Evolutionary conservation across 2,888 invertebrate species (phyloP), one percentile per base, ranked within the genome.

Genomic region (Caenorhabditis plicata): DNA sequence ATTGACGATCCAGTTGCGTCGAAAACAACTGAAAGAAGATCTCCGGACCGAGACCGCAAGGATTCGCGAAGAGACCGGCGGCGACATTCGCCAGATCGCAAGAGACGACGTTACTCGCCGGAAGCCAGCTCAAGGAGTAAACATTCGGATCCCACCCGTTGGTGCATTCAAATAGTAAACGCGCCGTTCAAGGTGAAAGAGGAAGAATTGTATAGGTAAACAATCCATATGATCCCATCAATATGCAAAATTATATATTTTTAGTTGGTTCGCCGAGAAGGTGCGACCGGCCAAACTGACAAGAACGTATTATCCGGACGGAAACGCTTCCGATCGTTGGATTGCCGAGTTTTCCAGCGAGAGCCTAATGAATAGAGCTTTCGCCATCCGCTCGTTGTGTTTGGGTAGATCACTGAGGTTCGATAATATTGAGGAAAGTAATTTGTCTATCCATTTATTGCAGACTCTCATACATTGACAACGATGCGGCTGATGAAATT

Each of bases 21-120:
- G 80, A 84, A 90, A 39, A 90, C 92, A 80, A 87, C 19, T 23
- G 17, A 20, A 45, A 46, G 45, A 9, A 39, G 29, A 41, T 15
- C n/a, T 8, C 7, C 8, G 44, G 42, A 23, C 27, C 40, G 52
- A 48, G 33, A 45, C 20, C 42, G 32, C 25, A 25, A 29, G 22
- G 15, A n/a, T 9, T n/a, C 17, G 3, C 9, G 41, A 27, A 42
- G 25, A 25, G 45, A 50, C 22, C 40, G 40, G 20, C 23, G 50
- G 22, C 53, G 58, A n/a, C 29, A 47, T 36, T 51, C 46, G 36
- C 54, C 54, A 22, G 19, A 33, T 5, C n/a, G 50, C 0, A 48
- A 31, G 31, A 31, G 50, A 38, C 32, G 46, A 35, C 27, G 48
- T 26, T 50, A n/a, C n/a, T n/a, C 50, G 5, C 36, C 50, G 19